These are phyloP conservation scores for Netelia inedita DNA, from an alignment of 2,888 invertebrate genomes.

Conservation along the genomic window DNA sequence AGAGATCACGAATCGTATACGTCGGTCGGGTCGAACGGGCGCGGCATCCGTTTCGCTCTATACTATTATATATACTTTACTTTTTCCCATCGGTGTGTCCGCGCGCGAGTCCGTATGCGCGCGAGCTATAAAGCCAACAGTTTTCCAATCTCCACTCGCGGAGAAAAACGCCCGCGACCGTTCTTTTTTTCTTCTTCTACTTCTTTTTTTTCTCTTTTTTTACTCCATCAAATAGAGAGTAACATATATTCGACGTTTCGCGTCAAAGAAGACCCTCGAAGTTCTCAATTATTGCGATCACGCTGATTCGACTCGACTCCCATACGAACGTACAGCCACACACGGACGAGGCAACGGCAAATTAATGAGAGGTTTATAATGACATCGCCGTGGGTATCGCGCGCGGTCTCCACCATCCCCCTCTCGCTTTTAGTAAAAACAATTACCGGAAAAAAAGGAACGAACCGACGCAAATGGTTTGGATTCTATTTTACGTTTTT, in stretches of 20 bases:
- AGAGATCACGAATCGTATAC: conserved; percentile 73
- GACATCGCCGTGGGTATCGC: conserved; percentile 53
- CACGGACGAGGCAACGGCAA: conserved; percentile 30
- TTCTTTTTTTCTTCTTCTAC: conserved; percentile 36
- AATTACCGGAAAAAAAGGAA: conserved; percentile 61
- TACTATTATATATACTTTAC: conserved; percentile 20
- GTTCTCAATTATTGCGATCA: conserved; percentile 61
- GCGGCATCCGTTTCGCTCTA: conserved; percentile 68
- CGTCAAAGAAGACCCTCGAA: conserved; percentile 44
- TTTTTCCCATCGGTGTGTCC: conserved; percentile 28
- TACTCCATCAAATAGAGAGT: conserved; percentile 48
- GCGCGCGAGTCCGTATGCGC: conserved; percentile 32
- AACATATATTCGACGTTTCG: conserved; percentile 44
- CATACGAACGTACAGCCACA: background rate
- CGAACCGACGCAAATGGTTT: conserved; percentile 22
- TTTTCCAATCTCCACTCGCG: conserved; percentile 71
- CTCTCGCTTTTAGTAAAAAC: conserved; percentile 57
- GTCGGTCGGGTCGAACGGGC: conserved; percentile 63
- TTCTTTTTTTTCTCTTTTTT: conserved; percentile 34
- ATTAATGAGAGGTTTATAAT: conserved; percentile 66
- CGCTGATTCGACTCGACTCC: conserved; percentile 26
- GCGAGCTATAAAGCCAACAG: conserved; percentile 60
- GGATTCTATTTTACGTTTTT: conserved; percentile 32
- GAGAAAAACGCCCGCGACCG: conserved; percentile 29
- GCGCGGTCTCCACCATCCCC: conserved; percentile 33